phyloP scores from a whole-genome alignment of 2,113 vertebrate genomes.

The Sylvilagus bachmani region DNA sequence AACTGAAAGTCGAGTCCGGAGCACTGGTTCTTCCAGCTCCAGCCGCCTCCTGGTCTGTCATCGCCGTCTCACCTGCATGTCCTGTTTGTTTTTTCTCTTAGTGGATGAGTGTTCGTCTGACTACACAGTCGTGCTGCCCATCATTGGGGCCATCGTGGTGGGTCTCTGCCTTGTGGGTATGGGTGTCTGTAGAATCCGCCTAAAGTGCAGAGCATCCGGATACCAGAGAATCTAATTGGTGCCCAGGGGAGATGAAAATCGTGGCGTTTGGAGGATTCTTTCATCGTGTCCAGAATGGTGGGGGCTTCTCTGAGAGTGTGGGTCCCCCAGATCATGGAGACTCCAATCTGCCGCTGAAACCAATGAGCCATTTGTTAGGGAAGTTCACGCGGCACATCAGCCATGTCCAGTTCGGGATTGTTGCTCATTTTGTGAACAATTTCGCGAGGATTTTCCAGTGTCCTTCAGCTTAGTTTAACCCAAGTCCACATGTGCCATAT shows the following conservation, averaged over 20 bases:
- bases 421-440: conserved; percentile 25
- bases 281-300: not conserved
- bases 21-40: not conserved
- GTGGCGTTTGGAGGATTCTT: not conserved
- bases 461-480: conserved; percentile 51
- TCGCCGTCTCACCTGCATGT: not conserved
- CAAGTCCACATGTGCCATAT: conserved; percentile 6
- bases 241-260: not conserved
- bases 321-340: not conserved
- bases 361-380: not conserved
- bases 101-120: conserved; percentile 77
- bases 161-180: conserved; percentile 69
- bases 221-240: conserved; percentile 81
- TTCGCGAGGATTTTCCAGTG: conserved; percentile 18
- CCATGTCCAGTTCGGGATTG: not conserved
- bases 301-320: not conserved
- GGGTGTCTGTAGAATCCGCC: conserved; percentile 69
- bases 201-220: conserved; percentile 60
- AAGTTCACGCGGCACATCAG: conserved; percentile 7
- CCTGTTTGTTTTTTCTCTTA: conserved; percentile 51
- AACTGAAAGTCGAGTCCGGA: conserved; percentile 26
- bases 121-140: conserved; percentile 62
- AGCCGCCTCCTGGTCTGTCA: not conserved
- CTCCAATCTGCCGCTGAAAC: not conserved
- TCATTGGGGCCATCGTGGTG: conserved; percentile 57